phyloP scores from a whole-genome alignment of 2,888 invertebrate species.

The Trichogramma dendrolimi region DNA sequence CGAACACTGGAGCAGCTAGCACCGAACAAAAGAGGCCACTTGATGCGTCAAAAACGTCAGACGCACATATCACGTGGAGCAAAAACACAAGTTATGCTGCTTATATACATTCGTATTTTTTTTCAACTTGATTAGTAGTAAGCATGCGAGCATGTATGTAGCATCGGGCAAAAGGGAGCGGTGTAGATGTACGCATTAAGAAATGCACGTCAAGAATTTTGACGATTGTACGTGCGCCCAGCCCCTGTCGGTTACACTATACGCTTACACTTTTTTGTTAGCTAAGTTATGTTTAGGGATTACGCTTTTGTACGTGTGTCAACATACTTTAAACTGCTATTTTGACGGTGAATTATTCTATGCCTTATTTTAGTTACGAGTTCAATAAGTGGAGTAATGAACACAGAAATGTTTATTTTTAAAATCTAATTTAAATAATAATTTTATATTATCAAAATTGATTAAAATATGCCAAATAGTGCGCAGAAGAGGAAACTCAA shows the following conservation, averaged over 20 bases:
- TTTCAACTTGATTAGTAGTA: conserved; percentile 18
- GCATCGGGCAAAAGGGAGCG: conserved; percentile 2
- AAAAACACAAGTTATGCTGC: conserved; percentile 5
- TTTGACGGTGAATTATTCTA: too few species aligned
- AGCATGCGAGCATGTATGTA: conserved; percentile 2
- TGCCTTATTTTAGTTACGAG: conserved; percentile 3
- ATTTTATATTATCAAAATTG: too few species aligned
- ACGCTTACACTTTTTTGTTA: neutral
- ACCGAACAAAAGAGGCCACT: conserved; percentile 37
- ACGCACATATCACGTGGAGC: conserved; percentile 35
- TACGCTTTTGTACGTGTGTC: neutral
- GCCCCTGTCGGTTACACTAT: neutral
- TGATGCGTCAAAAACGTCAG: conserved; percentile 50
- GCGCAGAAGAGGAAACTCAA: neutral
- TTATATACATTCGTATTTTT: neutral
- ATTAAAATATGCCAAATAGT: neutral
- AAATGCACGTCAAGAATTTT: conserved; percentile 3
- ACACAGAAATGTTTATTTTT: neutral
- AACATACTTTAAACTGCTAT: too few species aligned
- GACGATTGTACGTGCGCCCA: neutral
- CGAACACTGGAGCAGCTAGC: conserved; percentile 15
- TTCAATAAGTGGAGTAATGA: neutral
- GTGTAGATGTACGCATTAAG: conserved; percentile 2
- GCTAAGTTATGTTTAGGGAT: conserved; percentile 8
- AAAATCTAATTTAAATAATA: too few species aligned